A percentile compares a stretch with the other conserved stretches of the same genome.
phyloP scores from a whole-genome alignment of 1,140 invertebrate genomes.

The Piezodorus guildinii region DNA sequence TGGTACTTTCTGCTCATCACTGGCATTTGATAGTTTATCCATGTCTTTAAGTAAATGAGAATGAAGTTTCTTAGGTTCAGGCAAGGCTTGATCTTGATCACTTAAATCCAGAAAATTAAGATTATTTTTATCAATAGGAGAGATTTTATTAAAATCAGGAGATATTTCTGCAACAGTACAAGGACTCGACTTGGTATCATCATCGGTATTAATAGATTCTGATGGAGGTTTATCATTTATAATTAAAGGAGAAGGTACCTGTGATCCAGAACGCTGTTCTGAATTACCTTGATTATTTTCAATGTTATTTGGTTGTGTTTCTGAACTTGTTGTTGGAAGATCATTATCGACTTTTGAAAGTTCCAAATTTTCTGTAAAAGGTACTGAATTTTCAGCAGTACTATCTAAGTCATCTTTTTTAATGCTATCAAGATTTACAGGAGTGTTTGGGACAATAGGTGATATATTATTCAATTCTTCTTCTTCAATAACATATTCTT shows the following conservation, averaged over 20 bases:
- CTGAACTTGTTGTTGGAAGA: background rate
- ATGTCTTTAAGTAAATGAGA: conserved; percentile 1
- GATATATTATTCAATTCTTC: conserved; percentile 21
- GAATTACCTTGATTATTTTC: no score
- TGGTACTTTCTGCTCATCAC: conserved; percentile 22
- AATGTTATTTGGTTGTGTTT: background rate
- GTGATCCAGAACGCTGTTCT: background rate
- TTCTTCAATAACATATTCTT: conserved; percentile 26
- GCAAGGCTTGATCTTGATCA: background rate
- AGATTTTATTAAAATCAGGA: conserved; percentile 8
- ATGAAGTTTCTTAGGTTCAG: conserved; percentile 6
- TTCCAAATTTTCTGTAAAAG: background rate
- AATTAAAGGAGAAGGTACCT: background rate
- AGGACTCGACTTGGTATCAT: conserved; percentile 9
- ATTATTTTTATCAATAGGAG: conserved; percentile 2
- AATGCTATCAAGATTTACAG: background rate
- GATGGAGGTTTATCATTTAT: conserved; percentile 7
- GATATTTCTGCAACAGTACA: conserved; percentile 6
- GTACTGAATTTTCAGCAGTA: background rate
- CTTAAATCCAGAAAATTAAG: background rate
- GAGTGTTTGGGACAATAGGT: background rate
- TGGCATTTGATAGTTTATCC: conserved; percentile 7
- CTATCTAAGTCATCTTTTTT: background rate
- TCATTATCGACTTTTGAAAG: background rate
- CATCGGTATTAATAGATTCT: conserved; percentile 1